These are phyloP conservation scores for Epinephelus cyanopodus DNA, from an alignment of 2,113 vertebrate species.

Conservation along the genomic window DNA sequence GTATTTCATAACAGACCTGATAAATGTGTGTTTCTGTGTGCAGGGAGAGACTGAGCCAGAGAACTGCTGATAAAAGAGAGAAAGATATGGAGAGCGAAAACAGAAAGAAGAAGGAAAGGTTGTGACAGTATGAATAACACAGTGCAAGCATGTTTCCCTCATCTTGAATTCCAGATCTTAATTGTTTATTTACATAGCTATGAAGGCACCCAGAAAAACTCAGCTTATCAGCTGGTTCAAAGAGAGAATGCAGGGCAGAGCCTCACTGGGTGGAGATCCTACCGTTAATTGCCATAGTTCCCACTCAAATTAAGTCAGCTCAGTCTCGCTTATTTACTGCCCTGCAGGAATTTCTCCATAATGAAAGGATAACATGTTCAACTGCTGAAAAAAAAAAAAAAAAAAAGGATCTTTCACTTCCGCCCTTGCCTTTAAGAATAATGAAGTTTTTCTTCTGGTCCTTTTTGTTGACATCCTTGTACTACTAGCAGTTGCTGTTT, in stretches of 20 bases:
- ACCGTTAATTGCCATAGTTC: constrained; percentile 52
- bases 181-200: constrained; percentile 64
- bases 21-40: background rate
- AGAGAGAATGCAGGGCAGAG: constrained; percentile 43
- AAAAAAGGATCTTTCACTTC: constrained; percentile 9
- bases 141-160: constrained; percentile 2
- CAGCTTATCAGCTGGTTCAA: constrained; percentile 55
- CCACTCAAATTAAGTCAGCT: constrained; percentile 37
- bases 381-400: background rate
- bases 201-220: constrained; percentile 32
- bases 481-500: background rate
- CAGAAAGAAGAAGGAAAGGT: background rate
- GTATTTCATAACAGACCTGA: too few relatives aligned
- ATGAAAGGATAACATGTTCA: background rate
- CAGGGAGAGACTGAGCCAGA: background rate
- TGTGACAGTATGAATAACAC: background rate
- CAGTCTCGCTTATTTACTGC: constrained; percentile 15
- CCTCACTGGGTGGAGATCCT: constrained; percentile 55
- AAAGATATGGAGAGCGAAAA: background rate
- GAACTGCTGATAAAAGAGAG: background rate
- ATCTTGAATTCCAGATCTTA: constrained; percentile 57
- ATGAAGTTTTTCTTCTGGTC: constrained; percentile 14
- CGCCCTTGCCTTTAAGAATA: background rate
- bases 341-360: constrained; percentile 24
- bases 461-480: too few relatives aligned